Evolutionary conservation across 2,113 vertebrate species (phyloP).

Genomic region (Dermatemys mawii): DNA sequence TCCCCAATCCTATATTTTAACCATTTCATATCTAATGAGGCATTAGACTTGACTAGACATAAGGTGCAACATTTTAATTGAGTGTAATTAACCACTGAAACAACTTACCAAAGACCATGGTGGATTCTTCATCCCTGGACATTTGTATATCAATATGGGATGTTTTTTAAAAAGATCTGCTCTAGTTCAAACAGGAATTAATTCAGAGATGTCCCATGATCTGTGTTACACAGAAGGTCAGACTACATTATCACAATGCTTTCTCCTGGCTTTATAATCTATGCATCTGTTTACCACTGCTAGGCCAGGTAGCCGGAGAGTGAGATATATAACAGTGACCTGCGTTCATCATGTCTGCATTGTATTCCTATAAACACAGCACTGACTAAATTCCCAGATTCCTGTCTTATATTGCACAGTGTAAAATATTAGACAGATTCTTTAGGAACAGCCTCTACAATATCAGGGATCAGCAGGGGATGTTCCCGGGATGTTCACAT

Average conservation of each 20-base stretch:
- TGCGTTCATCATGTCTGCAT: neutral
- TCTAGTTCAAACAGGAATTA: neutral
- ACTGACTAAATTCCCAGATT: neutral
- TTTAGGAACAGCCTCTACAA: neutral
- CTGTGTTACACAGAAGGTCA: no score
- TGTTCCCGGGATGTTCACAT: neutral
- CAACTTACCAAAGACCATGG: neutral
- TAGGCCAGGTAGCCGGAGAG: neutral
- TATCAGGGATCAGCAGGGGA: neutral
- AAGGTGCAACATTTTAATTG: neutral
- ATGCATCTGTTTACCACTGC: neutral
- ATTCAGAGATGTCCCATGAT: neutral
- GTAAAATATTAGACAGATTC: neutral
- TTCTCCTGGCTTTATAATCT: neutral
- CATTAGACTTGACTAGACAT: neutral
- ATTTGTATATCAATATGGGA: neutral
- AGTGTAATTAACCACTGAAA: neutral
- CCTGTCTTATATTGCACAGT: neutral
- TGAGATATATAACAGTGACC: neutral
- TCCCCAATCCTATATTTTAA: neutral
- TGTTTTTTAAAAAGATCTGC: neutral
- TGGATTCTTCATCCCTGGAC: neutral
- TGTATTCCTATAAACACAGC: neutral
- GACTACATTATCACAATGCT: neutral
- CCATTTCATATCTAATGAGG: neutral